Percentiles rank a stretch among this genome's conserved stretches.
phyloP scores from a whole-genome alignment of 2,797 vertebrate species.

The Phylloscopus collybita region DNA sequence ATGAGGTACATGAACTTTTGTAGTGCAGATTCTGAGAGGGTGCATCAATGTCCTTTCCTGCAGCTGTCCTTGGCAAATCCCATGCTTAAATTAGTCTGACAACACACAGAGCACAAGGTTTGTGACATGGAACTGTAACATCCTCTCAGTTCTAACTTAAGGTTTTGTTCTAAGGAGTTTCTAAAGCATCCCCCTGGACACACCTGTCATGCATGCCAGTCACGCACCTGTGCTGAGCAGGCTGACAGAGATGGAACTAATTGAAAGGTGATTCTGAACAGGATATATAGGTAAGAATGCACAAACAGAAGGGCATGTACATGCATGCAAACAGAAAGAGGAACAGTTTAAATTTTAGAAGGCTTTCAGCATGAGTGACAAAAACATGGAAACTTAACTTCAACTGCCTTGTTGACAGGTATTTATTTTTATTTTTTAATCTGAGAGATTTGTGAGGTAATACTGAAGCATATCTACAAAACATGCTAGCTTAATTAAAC shows the following conservation, averaged over 20 bases:
- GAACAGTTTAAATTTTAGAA: not conserved
- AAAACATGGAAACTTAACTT: not conserved
- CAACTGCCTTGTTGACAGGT: not conserved
- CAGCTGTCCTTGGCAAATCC: not conserved
- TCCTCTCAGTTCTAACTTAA: not conserved
- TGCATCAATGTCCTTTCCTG: not conserved
- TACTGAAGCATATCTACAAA: not conserved
- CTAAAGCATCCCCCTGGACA: not conserved
- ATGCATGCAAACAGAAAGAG: not conserved
- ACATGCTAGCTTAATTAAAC: not conserved
- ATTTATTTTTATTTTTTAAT: not conserved
- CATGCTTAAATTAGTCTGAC: not conserved
- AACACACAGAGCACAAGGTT: not conserved
- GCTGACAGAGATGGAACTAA: not conserved
- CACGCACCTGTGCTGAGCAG: not conserved
- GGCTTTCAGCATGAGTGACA: not conserved
- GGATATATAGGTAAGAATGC: not conserved
- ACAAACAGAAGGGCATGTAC: not conserved
- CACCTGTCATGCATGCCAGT: not conserved
- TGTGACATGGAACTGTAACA: not conserved
- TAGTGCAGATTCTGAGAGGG: not conserved
- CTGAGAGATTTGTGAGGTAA: fast-evolving
- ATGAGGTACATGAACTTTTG: not conserved
- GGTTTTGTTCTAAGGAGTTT: not conserved
- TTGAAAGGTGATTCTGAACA: not conserved